These are phyloP conservation scores for Apeira syringaria DNA, from an alignment of 2,888 invertebrate species.

Conservation along the genomic window DNA sequence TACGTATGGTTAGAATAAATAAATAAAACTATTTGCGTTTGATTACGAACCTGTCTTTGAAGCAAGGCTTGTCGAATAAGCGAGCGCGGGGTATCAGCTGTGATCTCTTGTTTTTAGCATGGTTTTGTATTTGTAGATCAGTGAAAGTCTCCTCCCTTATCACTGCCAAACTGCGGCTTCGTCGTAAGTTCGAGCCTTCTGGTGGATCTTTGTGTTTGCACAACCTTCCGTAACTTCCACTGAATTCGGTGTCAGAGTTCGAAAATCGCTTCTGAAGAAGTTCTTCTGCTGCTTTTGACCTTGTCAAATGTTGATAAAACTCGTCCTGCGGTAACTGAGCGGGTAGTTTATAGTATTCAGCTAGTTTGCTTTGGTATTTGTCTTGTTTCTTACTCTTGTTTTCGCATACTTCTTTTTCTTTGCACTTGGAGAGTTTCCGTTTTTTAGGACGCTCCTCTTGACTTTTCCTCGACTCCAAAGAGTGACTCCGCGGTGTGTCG, in stretches of 20 bases:
- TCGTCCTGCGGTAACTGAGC: slow-evolving; percentile 77
- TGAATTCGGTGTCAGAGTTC: slow-evolving; percentile 75
- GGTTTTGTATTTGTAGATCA: slow-evolving; percentile 86
- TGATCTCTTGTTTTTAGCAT: slow-evolving; percentile 86
- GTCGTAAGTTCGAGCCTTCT: slow-evolving; percentile 83
- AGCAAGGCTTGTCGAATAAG: slow-evolving; percentile 89
- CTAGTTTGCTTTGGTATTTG: slow-evolving; percentile 77
- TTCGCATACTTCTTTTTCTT: slow-evolving; percentile 63
- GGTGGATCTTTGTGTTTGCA: slow-evolving; percentile 73
- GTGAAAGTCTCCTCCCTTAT: slow-evolving; percentile 91
- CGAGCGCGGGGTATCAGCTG: slow-evolving; percentile 92
- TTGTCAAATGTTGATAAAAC: slow-evolving; percentile 75
- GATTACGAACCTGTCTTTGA: slow-evolving; percentile 87
- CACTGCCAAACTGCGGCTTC: slow-evolving; percentile 89
- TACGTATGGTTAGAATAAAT: neutral
- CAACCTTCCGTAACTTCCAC: slow-evolving; percentile 74
- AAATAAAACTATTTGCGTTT: too few species aligned
- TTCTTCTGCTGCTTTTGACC: slow-evolving; percentile 75
- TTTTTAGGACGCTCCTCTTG: slow-evolving; percentile 75
- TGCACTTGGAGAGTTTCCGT: slow-evolving; percentile 66
- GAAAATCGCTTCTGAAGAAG: slow-evolving; percentile 71
- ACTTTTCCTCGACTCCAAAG: slow-evolving; percentile 68
- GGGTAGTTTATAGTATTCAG: slow-evolving; percentile 75
- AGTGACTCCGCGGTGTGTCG: slow-evolving; percentile 62
- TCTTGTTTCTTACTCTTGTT: slow-evolving; percentile 73